phyloP scores from a whole-genome alignment of 1,140 invertebrate species.

The Pseudomyrmex concolor region DNA sequence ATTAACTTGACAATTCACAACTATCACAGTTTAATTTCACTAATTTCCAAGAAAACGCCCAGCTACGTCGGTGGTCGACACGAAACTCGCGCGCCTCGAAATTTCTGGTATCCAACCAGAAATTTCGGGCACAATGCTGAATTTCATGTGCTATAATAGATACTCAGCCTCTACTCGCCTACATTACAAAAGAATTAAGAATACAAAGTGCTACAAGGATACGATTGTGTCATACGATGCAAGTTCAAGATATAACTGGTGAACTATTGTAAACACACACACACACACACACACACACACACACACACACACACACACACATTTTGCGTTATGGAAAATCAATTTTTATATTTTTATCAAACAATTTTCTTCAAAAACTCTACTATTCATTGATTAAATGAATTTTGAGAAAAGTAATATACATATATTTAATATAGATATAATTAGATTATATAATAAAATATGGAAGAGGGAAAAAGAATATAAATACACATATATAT shows the following conservation, averaged over 20 bases:
- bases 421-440: constrained; percentile 11
- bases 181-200: constrained; percentile 65
- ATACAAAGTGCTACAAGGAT: constrained; percentile 15
- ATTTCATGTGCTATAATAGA: constrained; percentile 78
- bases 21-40: constrained; percentile 15
- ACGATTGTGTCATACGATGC: neutral
- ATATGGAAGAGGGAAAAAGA: too few relatives aligned
- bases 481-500: too few relatives aligned
- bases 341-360: neutral
- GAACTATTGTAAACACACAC: too few relatives aligned
- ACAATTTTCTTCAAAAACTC: neutral
- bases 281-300: too few relatives aligned
- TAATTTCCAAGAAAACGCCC: constrained; percentile 52
- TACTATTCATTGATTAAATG: neutral
- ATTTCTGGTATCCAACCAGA: constrained; percentile 59
- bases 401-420: neutral
- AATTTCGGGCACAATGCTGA: constrained; percentile 73
- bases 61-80: constrained; percentile 60
- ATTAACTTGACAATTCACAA: constrained; percentile 22
- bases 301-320: too few relatives aligned
- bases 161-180: constrained; percentile 68
- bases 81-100: constrained; percentile 68
- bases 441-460: neutral
- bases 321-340: neutral
- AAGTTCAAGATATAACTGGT: neutral